Evolutionary conservation across 1,140 invertebrate genomes (phyloP).

Genomic region (Drosophila serrata): DNA sequence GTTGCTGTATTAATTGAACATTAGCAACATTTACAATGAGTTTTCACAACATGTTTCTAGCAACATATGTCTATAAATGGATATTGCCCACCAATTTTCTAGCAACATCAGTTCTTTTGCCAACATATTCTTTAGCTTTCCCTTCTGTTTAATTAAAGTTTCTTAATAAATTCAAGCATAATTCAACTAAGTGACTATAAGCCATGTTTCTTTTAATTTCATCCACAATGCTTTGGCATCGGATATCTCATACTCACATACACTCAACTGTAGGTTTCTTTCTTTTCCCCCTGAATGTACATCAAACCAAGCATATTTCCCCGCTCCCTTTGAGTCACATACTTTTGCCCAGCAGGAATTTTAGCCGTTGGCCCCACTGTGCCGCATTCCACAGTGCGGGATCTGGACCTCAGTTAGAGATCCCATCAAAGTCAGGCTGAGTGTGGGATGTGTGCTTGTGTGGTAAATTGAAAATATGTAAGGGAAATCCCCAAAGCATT

Average conservation of each 20-base stretch:
- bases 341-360: not conserved
- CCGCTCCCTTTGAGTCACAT: not conserved
- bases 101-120: not conserved
- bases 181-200: not conserved
- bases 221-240: not conserved
- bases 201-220: not conserved
- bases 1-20: not conserved
- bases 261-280: not conserved
- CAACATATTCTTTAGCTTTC: not conserved
- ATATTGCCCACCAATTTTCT: not conserved
- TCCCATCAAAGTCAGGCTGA: constrained; percentile 34
- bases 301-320: not conserved
- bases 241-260: no score
- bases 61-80: not conserved
- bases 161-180: not conserved
- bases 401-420: constrained; percentile 26
- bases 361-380: constrained; percentile 9
- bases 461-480: constrained; percentile 42
- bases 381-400: constrained; percentile 10
- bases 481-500: constrained; percentile 29
- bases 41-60: not conserved
- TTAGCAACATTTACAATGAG: not conserved
- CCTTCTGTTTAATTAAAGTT: not conserved
- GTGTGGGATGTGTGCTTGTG: constrained; percentile 14
- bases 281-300: not conserved